These are phyloP conservation scores for Augochlorella aurata DNA, from an alignment of 2,888 invertebrate genomes.

Conservation along the genomic window DNA sequence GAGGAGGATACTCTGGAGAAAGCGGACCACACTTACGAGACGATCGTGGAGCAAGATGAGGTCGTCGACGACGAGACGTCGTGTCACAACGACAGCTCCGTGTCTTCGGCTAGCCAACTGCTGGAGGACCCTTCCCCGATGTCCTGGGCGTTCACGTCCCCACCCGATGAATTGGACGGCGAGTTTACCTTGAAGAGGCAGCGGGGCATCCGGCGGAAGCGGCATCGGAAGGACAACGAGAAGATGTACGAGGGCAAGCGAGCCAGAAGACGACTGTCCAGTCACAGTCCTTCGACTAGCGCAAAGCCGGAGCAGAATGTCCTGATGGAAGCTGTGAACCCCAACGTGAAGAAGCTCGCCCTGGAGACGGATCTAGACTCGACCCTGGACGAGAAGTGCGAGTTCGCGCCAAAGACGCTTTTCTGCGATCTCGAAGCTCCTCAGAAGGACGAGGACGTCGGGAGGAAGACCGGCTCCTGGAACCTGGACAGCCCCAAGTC, in stretches of 20 bases:
- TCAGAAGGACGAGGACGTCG: conserved; percentile 59
- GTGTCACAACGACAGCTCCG: conserved; percentile 78
- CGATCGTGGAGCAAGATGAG: conserved; percentile 63
- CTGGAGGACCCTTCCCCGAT: conserved; percentile 79
- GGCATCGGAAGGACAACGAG: conserved; percentile 70
- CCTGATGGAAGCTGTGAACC: conserved; percentile 76
- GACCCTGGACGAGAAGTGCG: conserved; percentile 66
- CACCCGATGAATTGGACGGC: conserved; percentile 75
- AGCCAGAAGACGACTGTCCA: conserved; percentile 69
- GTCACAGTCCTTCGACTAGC: conserved; percentile 65
- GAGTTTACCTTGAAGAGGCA: conserved; percentile 79
- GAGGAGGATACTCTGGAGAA: conserved; percentile 14
- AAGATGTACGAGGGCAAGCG: conserved; percentile 69
- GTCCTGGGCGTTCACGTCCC: conserved; percentile 78
- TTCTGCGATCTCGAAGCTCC: conserved; percentile 61
- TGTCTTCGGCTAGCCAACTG: conserved; percentile 80
- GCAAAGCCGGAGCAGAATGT: conserved; percentile 26
- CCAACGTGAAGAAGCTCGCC: conserved; percentile 76
- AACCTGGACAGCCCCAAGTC: conserved; percentile 78
- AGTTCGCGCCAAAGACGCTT: conserved; percentile 56
- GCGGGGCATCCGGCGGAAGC: conserved; percentile 78
- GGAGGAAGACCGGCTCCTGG: conserved; percentile 72
- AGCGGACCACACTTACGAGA: conserved; percentile 70
- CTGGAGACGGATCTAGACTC: conserved; percentile 78
- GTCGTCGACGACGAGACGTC: conserved; percentile 55